These are phyloP conservation scores for Siderastrea siderea DNA, from an alignment of 92 coral and sea anemone species.

Conservation along the genomic window DNA sequence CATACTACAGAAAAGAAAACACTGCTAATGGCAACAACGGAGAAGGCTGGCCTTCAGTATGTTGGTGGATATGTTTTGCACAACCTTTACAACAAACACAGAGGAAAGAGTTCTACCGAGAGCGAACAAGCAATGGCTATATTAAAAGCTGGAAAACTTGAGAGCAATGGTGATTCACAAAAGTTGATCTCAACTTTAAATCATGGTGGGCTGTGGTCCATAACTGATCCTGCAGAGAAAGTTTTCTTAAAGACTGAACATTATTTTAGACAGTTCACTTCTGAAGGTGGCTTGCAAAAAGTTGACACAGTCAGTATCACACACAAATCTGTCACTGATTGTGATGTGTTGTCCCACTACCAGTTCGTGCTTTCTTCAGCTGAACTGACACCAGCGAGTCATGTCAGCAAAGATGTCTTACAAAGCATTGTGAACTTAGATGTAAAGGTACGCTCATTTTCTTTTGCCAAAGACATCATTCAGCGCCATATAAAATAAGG, in stretches of 20 bases:
- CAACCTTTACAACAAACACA: conserved; percentile 60
- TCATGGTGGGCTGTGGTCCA: conserved; percentile 72
- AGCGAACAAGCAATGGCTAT: conserved; percentile 76
- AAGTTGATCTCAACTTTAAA: conserved; percentile 42
- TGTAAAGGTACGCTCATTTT: conserved; percentile 57
- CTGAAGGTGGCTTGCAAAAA: conserved; percentile 20
- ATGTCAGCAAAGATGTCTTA: conserved; percentile 58
- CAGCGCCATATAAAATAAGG: conserved; percentile 50
- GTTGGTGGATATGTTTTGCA: conserved; percentile 71
- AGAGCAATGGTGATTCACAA: conserved; percentile 19
- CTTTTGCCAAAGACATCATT: conserved; percentile 60
- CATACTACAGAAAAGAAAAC: conserved; percentile 34
- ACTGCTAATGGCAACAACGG: conserved; percentile 13
- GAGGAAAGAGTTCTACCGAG: not conserved
- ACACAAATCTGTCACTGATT: conserved; percentile 30
- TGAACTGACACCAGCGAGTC: conserved; percentile 29
- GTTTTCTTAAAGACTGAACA: conserved; percentile 46
- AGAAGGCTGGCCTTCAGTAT: conserved; percentile 69
- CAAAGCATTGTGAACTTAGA: conserved; percentile 52
- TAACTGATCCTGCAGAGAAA: conserved; percentile 50
- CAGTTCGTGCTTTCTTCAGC: conserved; percentile 42
- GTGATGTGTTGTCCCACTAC: conserved; percentile 42
- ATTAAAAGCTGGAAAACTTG: conserved; percentile 58
- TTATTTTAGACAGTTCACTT: conserved; percentile 41
- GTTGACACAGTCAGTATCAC: conserved; percentile 48